phyloP scores from a whole-genome alignment of 2,113 vertebrate species.

The Tragelaphus imberbis region DNA sequence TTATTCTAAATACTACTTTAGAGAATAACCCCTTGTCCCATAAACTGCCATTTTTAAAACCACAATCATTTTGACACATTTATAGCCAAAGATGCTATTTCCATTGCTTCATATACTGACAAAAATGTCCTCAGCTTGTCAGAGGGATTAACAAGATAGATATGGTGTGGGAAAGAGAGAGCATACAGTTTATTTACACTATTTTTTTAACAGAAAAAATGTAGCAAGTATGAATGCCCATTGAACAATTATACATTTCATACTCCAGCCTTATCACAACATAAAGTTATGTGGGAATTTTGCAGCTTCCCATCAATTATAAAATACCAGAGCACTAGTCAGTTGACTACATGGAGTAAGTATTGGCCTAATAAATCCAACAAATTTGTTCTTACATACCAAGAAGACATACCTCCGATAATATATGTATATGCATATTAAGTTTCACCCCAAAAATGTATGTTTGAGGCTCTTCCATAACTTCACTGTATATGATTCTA shows the following conservation, averaged over 20 bases:
- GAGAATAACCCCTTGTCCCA: background rate
- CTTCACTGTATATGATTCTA: background rate
- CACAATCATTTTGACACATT: background rate
- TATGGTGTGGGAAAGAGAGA: background rate
- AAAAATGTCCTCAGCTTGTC: background rate
- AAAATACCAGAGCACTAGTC: background rate
- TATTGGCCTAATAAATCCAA: slow-evolving; percentile 1
- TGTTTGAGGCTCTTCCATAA: background rate
- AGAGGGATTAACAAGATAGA: slow-evolving; percentile 23
- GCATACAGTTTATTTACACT: background rate
- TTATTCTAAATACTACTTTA: background rate
- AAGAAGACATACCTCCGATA: background rate
- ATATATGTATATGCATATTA: background rate
- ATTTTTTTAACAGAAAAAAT: background rate
- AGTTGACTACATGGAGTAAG: background rate
- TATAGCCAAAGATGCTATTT: background rate
- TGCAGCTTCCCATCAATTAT: slow-evolving; percentile 21
- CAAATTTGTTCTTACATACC: slow-evolving; percentile 2
- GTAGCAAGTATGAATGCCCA: background rate
- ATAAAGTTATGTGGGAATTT: slow-evolving; percentile 43
- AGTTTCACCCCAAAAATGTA: background rate
- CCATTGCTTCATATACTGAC: background rate
- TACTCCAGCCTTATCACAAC: slow-evolving; percentile 7
- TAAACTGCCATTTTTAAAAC: background rate
- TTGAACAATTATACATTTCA: slow-evolving; percentile 17